These are phyloP conservation scores for Drosophila merina DNA, from an alignment of 2,888 invertebrate species.

Conservation along the genomic window DNA sequence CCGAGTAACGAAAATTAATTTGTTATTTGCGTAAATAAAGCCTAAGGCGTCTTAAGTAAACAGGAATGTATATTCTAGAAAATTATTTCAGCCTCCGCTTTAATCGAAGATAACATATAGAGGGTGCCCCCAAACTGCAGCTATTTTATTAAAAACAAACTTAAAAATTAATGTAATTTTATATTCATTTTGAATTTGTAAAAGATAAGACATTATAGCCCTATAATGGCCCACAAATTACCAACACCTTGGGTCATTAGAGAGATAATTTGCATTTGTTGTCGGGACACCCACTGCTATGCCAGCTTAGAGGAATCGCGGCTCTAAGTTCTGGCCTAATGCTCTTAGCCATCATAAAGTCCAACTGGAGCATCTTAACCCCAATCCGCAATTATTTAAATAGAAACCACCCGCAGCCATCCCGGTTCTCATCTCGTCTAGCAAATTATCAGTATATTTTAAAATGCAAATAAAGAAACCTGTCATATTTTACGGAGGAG, in stretches of 20 bases:
- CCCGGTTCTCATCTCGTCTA: conserved; percentile 17
- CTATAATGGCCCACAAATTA: neutral
- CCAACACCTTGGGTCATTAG: conserved; percentile 6
- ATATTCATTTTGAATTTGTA: neutral
- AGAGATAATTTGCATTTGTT: conserved; percentile 2
- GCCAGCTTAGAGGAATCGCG: neutral
- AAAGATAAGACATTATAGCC: neutral
- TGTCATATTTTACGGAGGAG: conserved; percentile 34
- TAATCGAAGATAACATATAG: neutral
- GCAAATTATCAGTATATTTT: conserved; percentile 34
- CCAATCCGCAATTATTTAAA: conserved; percentile 47
- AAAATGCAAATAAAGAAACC: conserved; percentile 45
- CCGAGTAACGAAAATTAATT: conserved; percentile 39
- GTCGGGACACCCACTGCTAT: neutral
- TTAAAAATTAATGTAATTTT: neutral
- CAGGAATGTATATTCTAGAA: neutral
- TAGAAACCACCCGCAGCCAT: conserved; percentile 7
- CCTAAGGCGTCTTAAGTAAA: conserved; percentile 62
- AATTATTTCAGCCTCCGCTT: neutral
- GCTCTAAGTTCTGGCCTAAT: conserved; percentile 7
- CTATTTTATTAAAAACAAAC: too few relatives aligned
- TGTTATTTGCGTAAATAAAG: conserved; percentile 65
- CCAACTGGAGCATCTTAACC: conserved; percentile 13
- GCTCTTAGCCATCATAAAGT: conserved; percentile 5
- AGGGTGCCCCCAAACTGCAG: too few relatives aligned